Evolutionary conservation across 2,113 vertebrate species (phyloP), one percentile per base, ranked within the genome.

Genomic region (Enhydra lutris): DNA sequence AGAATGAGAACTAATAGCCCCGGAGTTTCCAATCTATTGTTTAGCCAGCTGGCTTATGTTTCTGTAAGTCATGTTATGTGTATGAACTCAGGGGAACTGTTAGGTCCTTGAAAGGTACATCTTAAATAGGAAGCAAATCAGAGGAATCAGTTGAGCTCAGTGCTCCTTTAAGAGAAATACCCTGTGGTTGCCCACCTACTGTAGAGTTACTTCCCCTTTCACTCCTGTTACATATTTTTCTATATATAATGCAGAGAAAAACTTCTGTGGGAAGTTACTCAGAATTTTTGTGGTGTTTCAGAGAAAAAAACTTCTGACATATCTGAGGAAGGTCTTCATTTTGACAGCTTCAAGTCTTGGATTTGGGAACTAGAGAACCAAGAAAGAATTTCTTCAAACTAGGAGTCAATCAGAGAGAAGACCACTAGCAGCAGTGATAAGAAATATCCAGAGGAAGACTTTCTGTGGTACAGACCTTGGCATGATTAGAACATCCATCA

Each of bases 41-140:
- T 71, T 42, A 91, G 45, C 47, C 57, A 81, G 31, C 57, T 96
- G 90, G 29, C 31, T 94, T 88, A 63, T 63, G 20, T 31, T 24
- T 23, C 34, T 92, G 24, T 42, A 59, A 57, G 39, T 92, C 63
- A 91, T n/a, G 9, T 65, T 97, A 69, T 82, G 82, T 96, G 17
- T 94, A 92, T 74, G 71, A 96, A 91, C 29, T 81, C 91, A 45
- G 61, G 94, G 93, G 73, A 91, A 92, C 47, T 26, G 45, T 42
- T 71, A 85, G 57, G n/a, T 31, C 39, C 39, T 39, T 84, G 52
- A 85, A 97, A 95, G 78, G 88, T 24, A 50, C 84, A 89, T 97
- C 59, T 95, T 96, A 95, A 95, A 73, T 57, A 74, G 52, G 78
- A 76, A 92, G 42, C 86, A 69, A 91, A 96, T 97, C 81, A 97